Conservation (phyloP, 2,797 vertebrate genomes). For the Lepilemur ruficaudatus region DNA sequence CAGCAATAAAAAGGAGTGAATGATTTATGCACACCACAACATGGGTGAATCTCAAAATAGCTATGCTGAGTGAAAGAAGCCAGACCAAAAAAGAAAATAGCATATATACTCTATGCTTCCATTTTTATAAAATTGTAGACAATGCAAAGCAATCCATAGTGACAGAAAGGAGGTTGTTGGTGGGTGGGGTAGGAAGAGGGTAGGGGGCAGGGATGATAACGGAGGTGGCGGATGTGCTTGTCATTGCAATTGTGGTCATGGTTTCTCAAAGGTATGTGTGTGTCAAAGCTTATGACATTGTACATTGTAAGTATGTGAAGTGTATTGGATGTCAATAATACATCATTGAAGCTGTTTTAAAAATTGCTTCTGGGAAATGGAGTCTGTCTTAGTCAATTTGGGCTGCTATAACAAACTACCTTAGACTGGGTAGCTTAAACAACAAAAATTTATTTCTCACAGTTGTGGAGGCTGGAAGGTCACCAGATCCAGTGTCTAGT, state of each 20-base stretch:
- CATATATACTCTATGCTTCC: background rate
- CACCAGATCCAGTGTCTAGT: background rate
- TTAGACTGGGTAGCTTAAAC: background rate
- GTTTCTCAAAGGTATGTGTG: background rate
- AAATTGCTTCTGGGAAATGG: background rate
- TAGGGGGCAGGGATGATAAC: background rate
- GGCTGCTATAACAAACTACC: background rate
- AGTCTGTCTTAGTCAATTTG: background rate
- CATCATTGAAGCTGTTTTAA: background rate
- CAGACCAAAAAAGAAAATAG: background rate
- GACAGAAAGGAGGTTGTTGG: background rate
- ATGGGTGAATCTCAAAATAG: slow-evolving; percentile 14
- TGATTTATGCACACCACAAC: background rate
- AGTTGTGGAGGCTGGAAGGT: background rate
- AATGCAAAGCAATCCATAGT: background rate
- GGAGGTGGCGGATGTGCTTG: background rate
- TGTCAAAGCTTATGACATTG: background rate
- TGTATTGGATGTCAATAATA: background rate
- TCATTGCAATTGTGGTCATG: background rate
- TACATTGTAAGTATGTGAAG: background rate
- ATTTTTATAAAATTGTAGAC: background rate
- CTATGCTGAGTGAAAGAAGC: background rate
- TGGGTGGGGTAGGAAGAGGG: background rate
- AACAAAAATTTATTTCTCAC: background rate
- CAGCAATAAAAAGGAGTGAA: background rate